Evolutionary conservation across 2,797 vertebrate species (phyloP), one percentile per base, ranked within the genome.

Genomic region (Chaetophractus vellerosus): DNA sequence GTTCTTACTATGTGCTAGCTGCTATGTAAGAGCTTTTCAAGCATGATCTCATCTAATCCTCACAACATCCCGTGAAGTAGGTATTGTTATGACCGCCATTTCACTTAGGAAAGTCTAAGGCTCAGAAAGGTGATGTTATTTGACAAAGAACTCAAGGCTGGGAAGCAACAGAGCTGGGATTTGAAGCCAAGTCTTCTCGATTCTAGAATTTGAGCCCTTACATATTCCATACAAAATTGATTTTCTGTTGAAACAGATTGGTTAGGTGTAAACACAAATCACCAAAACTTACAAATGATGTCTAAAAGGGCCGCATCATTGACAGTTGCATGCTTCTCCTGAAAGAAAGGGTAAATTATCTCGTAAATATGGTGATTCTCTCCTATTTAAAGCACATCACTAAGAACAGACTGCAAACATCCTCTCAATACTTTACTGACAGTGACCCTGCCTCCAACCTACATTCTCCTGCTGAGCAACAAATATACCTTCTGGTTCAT

Each of bases 241-340:
- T 24, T 63, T 64, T 64, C 52, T 55, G 8, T 76, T 50, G 57
- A 90, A 89, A 88, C 48, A 68, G 59, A 71, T 4, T 36, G 24
- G 48, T 41, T 55, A 69, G 72, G 19, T 3, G 2, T 79, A 86
- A 94, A 68, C 28, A 59, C 12, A 90, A 82, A 86, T 41, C 41
- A 61, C 38, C n/a, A 8, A 41, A 93, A 99, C 99, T 99, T 98
- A 99, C 99, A 99, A 61, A 99, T 97, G 93, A 99, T 98, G 93
- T 99, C 99, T 48, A 99, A 98, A 83, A 98, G 98, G 76, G 99
- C 98, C 72, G 99, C 98, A 12, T 99, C 98, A 94, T 98, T 98
- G 38, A 99, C 48, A 19, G 96, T 96, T 88, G 98, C 97, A 50
- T 68, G 89, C 33, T 98, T 99, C 93, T 99, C 98, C 99, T 99